Conservation (phyloP, 1,140 invertebrate genomes). For the Lasaia peninsularis region DNA sequence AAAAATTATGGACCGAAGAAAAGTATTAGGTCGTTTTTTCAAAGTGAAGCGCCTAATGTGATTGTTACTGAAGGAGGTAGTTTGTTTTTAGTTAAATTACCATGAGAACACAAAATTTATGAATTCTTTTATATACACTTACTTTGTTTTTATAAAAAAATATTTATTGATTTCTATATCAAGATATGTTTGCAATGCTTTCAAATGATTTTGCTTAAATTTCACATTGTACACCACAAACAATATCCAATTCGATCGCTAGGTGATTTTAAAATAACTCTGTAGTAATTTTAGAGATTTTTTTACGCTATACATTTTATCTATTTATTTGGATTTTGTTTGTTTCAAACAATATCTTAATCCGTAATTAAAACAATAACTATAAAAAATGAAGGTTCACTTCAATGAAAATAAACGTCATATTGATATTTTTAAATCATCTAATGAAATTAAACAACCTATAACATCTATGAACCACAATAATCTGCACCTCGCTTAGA, state of each 20-base stretch:
- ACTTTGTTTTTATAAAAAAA: slow-evolving; percentile 11
- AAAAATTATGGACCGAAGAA: slow-evolving; percentile 55
- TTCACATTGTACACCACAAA: background rate
- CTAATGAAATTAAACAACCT: no score
- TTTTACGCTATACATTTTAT: no score
- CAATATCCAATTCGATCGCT: background rate
- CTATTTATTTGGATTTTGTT: no score
- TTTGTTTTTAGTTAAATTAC: slow-evolving; percentile 27
- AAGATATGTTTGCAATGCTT: background rate
- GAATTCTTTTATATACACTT: background rate
- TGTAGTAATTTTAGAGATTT: no score
- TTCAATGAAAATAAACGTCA: no score
- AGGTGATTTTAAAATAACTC: background rate
- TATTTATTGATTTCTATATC: background rate
- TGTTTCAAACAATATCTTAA: no score
- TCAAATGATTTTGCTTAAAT: background rate
- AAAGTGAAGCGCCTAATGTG: slow-evolving; percentile 65
- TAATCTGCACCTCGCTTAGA: no score
- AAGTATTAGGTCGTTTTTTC: slow-evolving; percentile 66
- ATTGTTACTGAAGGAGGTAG: slow-evolving; percentile 76
- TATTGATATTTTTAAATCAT: no score
- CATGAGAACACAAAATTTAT: background rate
- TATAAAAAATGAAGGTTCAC: no score
- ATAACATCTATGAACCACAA: no score
- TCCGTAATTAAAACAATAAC: no score